A percentile compares a stretch with the other conserved stretches of the same genome.
Evolutionary conservation across 35 echinoderm and acorn worm species (phyloP).

Genomic region (Apostichopus japonicus): DNA sequence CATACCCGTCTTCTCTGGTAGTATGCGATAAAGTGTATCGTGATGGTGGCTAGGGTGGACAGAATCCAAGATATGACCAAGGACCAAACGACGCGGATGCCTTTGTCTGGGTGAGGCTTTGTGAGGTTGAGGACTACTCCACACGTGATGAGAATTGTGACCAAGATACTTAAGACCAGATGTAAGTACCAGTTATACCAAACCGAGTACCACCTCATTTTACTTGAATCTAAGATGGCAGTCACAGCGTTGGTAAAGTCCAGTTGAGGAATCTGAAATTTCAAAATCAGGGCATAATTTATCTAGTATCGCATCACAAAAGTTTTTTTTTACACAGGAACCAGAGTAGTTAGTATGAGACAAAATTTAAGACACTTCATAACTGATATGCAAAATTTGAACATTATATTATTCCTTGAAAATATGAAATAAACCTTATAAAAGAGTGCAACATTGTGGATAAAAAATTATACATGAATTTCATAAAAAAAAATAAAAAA

Average conservation of each 20-base stretch:
- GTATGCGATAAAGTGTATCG: slow-evolving; percentile 71
- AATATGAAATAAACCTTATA: no score
- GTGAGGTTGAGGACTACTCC: slow-evolving; percentile 78
- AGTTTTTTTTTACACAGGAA: neutral
- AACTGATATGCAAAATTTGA: no score
- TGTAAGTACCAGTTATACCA: slow-evolving; percentile 85
- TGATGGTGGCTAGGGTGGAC: slow-evolving; percentile 44
- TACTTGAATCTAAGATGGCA: slow-evolving; percentile 70
- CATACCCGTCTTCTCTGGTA: slow-evolving; percentile 70
- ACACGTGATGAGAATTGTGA: slow-evolving; percentile 74
- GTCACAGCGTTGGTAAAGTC: slow-evolving; percentile 75
- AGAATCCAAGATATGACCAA: slow-evolving; percentile 67
- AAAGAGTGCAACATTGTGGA: no score
- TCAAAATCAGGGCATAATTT: neutral
- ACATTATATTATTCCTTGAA: no score
- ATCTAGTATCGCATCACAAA: neutral
- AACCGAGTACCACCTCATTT: slow-evolving; percentile 87
- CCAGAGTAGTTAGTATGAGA: no score
- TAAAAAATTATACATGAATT: no score
- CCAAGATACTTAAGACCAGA: slow-evolving; percentile 45
- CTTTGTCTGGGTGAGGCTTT: slow-evolving; percentile 39
- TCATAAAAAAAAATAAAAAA: no score
- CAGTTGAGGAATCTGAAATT: slow-evolving; percentile 75
- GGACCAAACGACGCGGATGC: slow-evolving; percentile 52
- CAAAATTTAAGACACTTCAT: no score